Conservation (phyloP, 1,140 invertebrate species). For the Cecropterus lyciades region DNA sequence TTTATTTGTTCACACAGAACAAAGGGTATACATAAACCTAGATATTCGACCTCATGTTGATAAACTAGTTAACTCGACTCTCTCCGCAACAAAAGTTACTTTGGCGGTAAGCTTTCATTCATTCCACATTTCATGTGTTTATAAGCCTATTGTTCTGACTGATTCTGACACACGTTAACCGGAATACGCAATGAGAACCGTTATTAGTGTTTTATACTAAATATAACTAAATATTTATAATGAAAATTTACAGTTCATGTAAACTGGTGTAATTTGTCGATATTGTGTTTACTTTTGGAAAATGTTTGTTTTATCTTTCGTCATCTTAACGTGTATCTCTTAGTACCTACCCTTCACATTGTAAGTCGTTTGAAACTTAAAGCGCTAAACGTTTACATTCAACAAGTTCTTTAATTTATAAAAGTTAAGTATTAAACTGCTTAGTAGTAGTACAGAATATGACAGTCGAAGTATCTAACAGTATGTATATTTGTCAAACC, state of each 20-base stretch:
- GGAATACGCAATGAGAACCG: constrained; percentile 20
- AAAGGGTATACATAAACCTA: constrained; percentile 36
- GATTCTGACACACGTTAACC: constrained; percentile 24
- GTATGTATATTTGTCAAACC: too few relatives aligned
- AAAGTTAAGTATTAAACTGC: too few relatives aligned
- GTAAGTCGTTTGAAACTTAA: too few relatives aligned
- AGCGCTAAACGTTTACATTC: too few relatives aligned
- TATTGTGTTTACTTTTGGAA: too few relatives aligned
- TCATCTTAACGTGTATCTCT: too few relatives aligned
- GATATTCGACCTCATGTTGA: constrained; percentile 25
- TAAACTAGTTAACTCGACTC: constrained; percentile 32
- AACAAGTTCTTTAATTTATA: too few relatives aligned
- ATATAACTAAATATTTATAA: background rate
- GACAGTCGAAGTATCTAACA: too few relatives aligned
- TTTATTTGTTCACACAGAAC: constrained; percentile 24
- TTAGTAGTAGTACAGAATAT: too few relatives aligned
- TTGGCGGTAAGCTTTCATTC: constrained; percentile 35
- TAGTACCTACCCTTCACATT: too few relatives aligned
- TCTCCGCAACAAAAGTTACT: constrained; percentile 27
- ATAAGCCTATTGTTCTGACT: constrained; percentile 35
- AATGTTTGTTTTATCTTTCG: too few relatives aligned
- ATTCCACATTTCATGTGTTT: constrained; percentile 29
- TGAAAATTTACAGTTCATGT: background rate
- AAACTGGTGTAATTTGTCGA: too few relatives aligned
- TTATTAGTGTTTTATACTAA: constrained; percentile 11